Conservation (phyloP, 2,113 vertebrate genomes). For the Clarias gariepinus region DNA sequence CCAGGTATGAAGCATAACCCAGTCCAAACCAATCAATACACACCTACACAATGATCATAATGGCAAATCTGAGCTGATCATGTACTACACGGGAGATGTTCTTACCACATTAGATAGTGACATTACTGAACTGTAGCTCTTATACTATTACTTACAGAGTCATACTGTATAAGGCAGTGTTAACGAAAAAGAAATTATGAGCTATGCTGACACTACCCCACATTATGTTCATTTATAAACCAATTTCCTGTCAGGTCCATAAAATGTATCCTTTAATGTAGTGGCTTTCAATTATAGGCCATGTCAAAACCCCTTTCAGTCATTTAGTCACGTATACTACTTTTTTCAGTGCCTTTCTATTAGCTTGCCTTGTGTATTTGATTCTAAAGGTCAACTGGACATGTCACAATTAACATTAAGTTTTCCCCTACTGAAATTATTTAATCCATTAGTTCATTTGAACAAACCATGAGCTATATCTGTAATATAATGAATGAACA, state of each 20-base stretch:
- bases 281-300: conserved; percentile 4
- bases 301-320: conserved; percentile 11
- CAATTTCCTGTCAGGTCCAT: conserved; percentile 24
- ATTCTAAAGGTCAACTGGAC: background rate
- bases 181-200: conserved; percentile 29
- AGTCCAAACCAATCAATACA: background rate
- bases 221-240: conserved; percentile 32
- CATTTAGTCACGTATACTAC: conserved; percentile 5
- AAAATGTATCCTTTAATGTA: conserved; percentile 8
- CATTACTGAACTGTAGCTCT: background rate
- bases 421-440: background rate
- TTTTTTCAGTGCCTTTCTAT: background rate
- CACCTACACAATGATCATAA: background rate
- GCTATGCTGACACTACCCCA: conserved; percentile 22
- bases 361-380: background rate
- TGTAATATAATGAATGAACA: background rate
- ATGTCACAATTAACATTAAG: background rate
- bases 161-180: conserved; percentile 7
- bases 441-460: background rate
- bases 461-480: background rate
- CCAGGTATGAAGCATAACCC: conserved; percentile 60
- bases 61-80: background rate
- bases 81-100: background rate
- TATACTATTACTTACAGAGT: background rate
- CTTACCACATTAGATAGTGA: background rate